Evolutionary conservation across 2,797 vertebrate genomes (phyloP), one percentile per base, ranked within the genome.

Genomic region (Ceyx erithaca): DNA sequence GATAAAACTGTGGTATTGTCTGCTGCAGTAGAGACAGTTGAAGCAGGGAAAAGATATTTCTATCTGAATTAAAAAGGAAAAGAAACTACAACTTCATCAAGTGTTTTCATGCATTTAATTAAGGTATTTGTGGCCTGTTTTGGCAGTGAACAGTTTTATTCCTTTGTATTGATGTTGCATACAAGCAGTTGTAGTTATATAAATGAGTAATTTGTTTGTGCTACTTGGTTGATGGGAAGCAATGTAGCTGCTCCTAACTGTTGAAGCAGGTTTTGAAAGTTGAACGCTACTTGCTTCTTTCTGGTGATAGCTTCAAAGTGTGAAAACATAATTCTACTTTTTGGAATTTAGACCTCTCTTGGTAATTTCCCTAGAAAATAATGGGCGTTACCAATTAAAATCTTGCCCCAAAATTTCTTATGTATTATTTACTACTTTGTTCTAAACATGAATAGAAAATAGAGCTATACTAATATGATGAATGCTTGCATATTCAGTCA

Each of bases 271-370:
- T 90, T 90, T 83, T 90, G 79, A 80, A 93, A 75, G 85, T 68
- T 88, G 62, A 90, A 35, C 55, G 80, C 80, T 83, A 89, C 88
- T 64, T 94, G 78, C 55, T 91, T 93, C 45, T 93, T 92, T 92
- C 68, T 91, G 25, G 33, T 76, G 80, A 22, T 77, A 57, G 49
- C 59, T 92, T 68, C 58, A 58, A 82, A 85, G 75, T 79, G 51
- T 92, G 72, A 76, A 87, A 91, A 75, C 45, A 82, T 45, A 55
- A 58, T 83, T 93, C 48, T 88, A 41, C 23, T 51, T 84, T 85
- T 64, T 67, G 14, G 12, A 75, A 45, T 72, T 87, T 57, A 93
- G 88, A 26, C 22, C 8, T 83, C 41, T 69, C 35, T 70, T 92
- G 72, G 41, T 48, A 66, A 28, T 85, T 88, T 87, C 25, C 46